Evolutionary conservation across 2,797 vertebrate genomes (phyloP).

Genomic region (Hypotaenidia okinawae): DNA sequence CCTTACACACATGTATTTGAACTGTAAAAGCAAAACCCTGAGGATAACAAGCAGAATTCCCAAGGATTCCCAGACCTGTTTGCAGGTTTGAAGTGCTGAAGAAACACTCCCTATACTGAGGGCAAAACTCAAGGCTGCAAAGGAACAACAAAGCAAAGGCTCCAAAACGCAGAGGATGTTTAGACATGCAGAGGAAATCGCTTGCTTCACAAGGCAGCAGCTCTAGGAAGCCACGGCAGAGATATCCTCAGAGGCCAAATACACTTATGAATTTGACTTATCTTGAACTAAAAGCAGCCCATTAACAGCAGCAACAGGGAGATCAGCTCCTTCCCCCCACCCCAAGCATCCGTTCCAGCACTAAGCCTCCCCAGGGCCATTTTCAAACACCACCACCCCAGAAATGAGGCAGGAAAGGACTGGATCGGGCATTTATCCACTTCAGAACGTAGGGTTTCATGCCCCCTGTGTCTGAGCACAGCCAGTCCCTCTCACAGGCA

Average conservation of each 20-base stretch:
- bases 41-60: not conserved
- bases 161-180: slow-evolving; percentile 5
- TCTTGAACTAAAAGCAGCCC: not conserved
- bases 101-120: not conserved
- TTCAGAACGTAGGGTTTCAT: not conserved
- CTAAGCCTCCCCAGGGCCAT: not conserved
- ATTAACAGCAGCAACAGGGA: not conserved
- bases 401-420: not conserved
- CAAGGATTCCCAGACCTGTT: not conserved
- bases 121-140: not conserved
- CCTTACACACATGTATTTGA: accelerated
- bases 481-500: not conserved
- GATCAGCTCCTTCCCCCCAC: not conserved
- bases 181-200: slow-evolving; percentile 23
- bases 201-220: not conserved
- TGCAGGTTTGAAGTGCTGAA: not conserved
- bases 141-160: not conserved
- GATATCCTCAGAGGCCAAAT: not conserved
- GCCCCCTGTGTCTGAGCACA: accelerated
- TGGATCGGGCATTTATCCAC: not conserved
- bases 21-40: not conserved
- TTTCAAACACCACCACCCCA: not conserved
- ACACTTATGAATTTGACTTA: not conserved
- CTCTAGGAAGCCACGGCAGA: not conserved
- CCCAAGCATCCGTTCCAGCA: not conserved